Conservation (phyloP, 2,888 invertebrate genomes). For the Eudemis profundana region DNA sequence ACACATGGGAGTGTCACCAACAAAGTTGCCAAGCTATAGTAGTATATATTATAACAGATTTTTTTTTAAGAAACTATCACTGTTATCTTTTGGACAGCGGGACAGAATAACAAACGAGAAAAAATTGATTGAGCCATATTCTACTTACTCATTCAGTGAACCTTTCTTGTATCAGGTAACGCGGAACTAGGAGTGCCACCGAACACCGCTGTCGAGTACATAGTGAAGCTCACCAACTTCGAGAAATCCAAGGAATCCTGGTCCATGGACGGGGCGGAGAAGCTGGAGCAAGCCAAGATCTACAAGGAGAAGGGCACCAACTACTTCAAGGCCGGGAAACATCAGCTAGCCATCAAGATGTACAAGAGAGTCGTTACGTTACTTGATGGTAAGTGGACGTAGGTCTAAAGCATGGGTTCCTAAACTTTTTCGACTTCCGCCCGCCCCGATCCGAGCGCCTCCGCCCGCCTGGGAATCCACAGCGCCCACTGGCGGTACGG, state of each 20-base stretch:
- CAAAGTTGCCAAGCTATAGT: too few relatives aligned
- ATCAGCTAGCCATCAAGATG: slow-evolving; percentile 92
- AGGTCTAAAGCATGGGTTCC: too few relatives aligned
- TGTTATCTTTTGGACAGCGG: too few relatives aligned
- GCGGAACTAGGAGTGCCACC: slow-evolving; percentile 90
- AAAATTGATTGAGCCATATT: too few relatives aligned
- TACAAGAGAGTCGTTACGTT: slow-evolving; percentile 91
- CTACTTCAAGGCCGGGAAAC: slow-evolving; percentile 94
- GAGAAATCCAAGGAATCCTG: slow-evolving; percentile 93
- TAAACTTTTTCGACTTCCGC: too few relatives aligned
- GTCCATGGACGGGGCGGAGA: slow-evolving; percentile 92
- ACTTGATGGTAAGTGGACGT: slow-evolving; percentile 81
- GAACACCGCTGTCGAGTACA: slow-evolving; percentile 91
- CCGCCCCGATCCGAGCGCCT: too few relatives aligned
- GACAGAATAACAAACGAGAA: too few relatives aligned
- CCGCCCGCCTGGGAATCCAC: too few relatives aligned
- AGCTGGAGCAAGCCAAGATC: slow-evolving; percentile 91
- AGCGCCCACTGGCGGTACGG: too few relatives aligned
- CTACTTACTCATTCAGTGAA: neutral
- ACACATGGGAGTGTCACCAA: too few relatives aligned
- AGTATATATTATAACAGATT: too few relatives aligned
- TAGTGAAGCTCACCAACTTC: slow-evolving; percentile 92
- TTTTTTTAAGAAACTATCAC: too few relatives aligned
- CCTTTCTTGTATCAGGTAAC: slow-evolving; percentile 80
- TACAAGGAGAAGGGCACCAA: slow-evolving; percentile 96